Evolutionary conservation across 53 echinoderm and acorn worm genomes (phyloP).

Genomic region (Astropecten irregularis): DNA sequence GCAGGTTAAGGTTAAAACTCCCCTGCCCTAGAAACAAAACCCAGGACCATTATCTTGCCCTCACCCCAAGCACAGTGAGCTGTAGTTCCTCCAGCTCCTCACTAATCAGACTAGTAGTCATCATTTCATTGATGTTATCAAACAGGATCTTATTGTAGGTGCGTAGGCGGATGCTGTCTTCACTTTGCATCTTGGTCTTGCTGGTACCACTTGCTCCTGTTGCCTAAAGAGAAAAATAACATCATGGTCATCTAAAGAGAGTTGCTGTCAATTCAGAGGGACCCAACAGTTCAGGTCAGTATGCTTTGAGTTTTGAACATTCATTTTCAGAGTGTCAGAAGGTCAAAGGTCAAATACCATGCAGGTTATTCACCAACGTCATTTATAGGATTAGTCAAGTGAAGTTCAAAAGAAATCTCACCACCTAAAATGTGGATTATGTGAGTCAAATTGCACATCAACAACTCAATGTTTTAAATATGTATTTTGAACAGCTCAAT

Average conservation of each 20-base stretch:
- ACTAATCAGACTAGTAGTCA: slow-evolving; percentile 75
- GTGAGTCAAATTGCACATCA: too few relatives aligned
- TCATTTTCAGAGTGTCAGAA: too few relatives aligned
- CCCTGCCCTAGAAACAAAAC: neutral
- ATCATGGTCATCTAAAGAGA: neutral
- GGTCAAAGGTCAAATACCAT: too few relatives aligned
- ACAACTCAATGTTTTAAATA: too few relatives aligned
- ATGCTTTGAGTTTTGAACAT: too few relatives aligned
- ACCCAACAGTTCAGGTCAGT: too few relatives aligned
- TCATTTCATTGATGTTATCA: slow-evolving; percentile 69
- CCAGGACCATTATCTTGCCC: neutral
- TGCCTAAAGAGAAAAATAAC: neutral
- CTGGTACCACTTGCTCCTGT: neutral
- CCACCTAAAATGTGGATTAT: too few relatives aligned
- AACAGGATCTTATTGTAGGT: slow-evolving; percentile 80
- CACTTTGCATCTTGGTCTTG: slow-evolving; percentile 47
- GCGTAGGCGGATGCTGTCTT: slow-evolving; percentile 70
- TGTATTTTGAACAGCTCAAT: too few relatives aligned
- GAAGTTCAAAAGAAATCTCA: too few relatives aligned
- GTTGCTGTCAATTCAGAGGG: neutral
- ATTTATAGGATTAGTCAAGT: too few relatives aligned
- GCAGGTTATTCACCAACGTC: too few relatives aligned
- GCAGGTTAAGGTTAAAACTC: too few relatives aligned
- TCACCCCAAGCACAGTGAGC: slow-evolving; percentile 72
- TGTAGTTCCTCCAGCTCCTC: slow-evolving; percentile 79